Evolutionary conservation across 1,140 invertebrate genomes (phyloP), one percentile per base, ranked within the genome.

Genomic region (Eufriesea mexicana): DNA sequence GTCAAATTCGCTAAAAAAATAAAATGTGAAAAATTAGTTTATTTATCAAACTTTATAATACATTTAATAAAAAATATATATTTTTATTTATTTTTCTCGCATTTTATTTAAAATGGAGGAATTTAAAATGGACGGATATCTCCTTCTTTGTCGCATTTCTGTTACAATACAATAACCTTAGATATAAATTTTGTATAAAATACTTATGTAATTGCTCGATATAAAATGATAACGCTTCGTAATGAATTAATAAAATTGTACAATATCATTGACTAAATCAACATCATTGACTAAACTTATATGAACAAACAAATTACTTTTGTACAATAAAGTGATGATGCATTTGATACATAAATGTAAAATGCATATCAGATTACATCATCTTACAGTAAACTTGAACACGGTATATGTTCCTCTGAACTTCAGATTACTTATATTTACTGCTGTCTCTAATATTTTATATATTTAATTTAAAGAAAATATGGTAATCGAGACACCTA

Each of bases 1-100:
- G 9, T 42, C 20, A 18, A 42, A 25, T 51, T n/a, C n/a, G 9
- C 28, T 25, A 18, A 0, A 45, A 59, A 35, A 73, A 62, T 62
- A 57, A 57, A 35, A 14, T 25, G 9, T 7, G 49, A 47, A 25
- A 74, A 73, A 28, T 68, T 71, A 7, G 4, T 67, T 75, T 81
- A 74, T 75, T 75, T 59, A 83, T 28, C 74, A 83, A 62, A 68
- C 14, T 64, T 61, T n/a, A 35, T n/a, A n/a, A 62, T 59, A 76
- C 25, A 62, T 10, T 61, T 61, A 23, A 57, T 49, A n/a, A 61
- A 4, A 10, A 18, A 49, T 47, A n/a, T 54, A 71, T 25, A 35
- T 51, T 66, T 14, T 66, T 4, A 47, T 20, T 45, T n/a, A 61
- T n/a, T 49, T 10, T 47, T 45, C 23, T 23, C 23, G 23, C 1